A percentile compares a stretch with the other conserved stretches of the same genome.
phyloP scores from a whole-genome alignment of 1,140 invertebrate species.

The Acromyrmex charruanus region DNA sequence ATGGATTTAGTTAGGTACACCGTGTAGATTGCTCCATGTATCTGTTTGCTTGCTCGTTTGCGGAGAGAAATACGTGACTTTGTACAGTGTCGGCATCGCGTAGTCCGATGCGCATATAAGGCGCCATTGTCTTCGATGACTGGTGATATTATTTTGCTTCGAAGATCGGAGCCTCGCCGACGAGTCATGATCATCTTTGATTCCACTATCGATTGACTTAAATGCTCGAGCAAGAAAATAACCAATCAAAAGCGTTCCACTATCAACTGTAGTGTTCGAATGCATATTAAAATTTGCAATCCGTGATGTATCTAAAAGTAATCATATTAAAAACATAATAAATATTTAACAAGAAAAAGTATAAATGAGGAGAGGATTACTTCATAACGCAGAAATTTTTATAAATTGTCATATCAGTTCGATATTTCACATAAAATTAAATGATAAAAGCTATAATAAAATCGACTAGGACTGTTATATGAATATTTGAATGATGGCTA shows the following conservation, averaged over 20 bases:
- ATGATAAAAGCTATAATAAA: background rate
- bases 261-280: background rate
- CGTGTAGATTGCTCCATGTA: conserved; percentile 36
- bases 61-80: conserved; percentile 46
- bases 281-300: conserved; percentile 13
- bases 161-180: conserved; percentile 37
- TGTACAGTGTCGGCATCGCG: conserved; percentile 56
- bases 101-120: conserved; percentile 47
- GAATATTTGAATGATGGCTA: background rate
- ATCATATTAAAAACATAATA: background rate
- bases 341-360: background rate
- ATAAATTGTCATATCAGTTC: background rate
- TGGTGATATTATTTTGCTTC: conserved; percentile 60
- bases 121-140: conserved; percentile 64
- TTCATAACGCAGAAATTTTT: background rate
- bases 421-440: background rate
- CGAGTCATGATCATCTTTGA: conserved; percentile 54
- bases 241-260: conserved; percentile 30
- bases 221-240: conserved; percentile 6
- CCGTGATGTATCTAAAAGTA: background rate
- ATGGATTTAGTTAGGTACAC: conserved; percentile 21
- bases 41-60: conserved; percentile 56
- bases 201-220: conserved; percentile 49
- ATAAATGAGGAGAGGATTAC: background rate
- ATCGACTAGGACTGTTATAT: too few relatives aligned